A percentile compares a stretch with the other conserved stretches of the same genome.
Conservation (phyloP, 1,140 invertebrate genomes). For the Aphelinus certus region DNA sequence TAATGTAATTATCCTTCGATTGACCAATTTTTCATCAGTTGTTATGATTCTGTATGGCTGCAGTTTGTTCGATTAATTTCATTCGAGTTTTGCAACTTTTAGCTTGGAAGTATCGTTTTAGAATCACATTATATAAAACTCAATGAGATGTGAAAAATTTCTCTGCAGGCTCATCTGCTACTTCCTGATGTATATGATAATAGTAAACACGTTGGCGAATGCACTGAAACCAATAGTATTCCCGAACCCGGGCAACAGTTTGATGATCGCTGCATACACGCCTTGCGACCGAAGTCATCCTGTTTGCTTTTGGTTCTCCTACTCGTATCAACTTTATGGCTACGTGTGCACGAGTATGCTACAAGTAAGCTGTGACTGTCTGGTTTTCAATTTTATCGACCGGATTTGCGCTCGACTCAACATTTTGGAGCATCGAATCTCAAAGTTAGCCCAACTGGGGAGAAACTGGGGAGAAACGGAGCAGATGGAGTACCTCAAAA, state of each 20-base stretch:
- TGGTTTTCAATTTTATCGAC: constrained; percentile 41
- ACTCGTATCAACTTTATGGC: constrained; percentile 42
- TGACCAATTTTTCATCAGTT: no score
- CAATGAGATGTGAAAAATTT: no score
- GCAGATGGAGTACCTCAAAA: not conserved
- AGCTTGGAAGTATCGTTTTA: no score
- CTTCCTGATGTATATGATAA: constrained; percentile 38
- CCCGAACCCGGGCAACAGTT: constrained; percentile 18
- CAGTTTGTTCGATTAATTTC: no score
- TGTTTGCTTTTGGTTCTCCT: constrained; percentile 40
- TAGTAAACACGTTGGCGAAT: constrained; percentile 32
- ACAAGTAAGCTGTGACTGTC: constrained; percentile 44
- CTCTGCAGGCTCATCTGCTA: constrained; percentile 30
- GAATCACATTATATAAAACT: no score
- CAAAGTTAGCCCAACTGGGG: not conserved
- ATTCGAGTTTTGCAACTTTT: no score
- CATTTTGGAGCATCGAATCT: constrained; percentile 41
- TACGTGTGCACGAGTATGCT: constrained; percentile 35
- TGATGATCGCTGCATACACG: constrained; percentile 45
- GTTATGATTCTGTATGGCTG: no score
- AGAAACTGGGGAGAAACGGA: not conserved
- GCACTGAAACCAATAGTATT: constrained; percentile 41
- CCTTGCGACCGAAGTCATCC: constrained; percentile 40
- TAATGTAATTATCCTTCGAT: no score
- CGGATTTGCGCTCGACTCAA: constrained; percentile 43